A percentile compares a stretch with the other conserved stretches of the same genome.
Evolutionary conservation across 2,888 invertebrate genomes (phyloP).

Genomic region (Heliconius charithonia): DNA sequence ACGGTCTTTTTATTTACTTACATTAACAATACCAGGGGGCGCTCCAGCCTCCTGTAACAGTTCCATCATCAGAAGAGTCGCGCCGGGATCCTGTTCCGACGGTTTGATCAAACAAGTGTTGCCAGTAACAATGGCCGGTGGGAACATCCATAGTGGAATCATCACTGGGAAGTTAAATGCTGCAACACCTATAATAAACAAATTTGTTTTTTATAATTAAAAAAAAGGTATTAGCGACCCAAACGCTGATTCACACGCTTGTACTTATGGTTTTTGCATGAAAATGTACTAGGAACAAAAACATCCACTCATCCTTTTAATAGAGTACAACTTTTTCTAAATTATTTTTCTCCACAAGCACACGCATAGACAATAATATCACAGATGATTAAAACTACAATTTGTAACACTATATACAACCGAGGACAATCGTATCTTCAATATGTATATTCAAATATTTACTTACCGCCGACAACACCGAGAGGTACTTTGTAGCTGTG

Average conservation of each 20-base stretch:
- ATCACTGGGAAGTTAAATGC: slow-evolving; percentile 99
- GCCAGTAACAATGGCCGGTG: slow-evolving; percentile 93
- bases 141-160: slow-evolving; percentile 99
- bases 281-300: too few species aligned
- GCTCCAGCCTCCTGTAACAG: slow-evolving; percentile 96
- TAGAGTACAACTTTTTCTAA: too few species aligned
- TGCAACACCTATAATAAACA: slow-evolving; percentile 89
- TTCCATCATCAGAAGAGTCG: slow-evolving; percentile 97
- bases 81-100: slow-evolving; percentile 98
- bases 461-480: slow-evolving; percentile 93
- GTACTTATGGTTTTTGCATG: too few species aligned
- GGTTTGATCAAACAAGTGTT: slow-evolving; percentile 98
- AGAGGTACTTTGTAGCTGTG: slow-evolving; percentile 95
- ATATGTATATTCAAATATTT: neutral
- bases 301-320: too few species aligned
- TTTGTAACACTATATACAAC: too few species aligned
- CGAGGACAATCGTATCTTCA: too few species aligned
- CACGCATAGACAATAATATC: too few species aligned
- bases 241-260: too few species aligned
- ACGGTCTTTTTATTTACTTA: slow-evolving; percentile 59
- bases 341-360: too few species aligned
- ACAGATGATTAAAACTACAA: too few species aligned
- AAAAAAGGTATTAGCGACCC: neutral
- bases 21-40: slow-evolving; percentile 97
- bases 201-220: neutral